Evolutionary conservation across 2,113 vertebrate genomes (phyloP).

Genomic region (Pachyramphus minor): DNA sequence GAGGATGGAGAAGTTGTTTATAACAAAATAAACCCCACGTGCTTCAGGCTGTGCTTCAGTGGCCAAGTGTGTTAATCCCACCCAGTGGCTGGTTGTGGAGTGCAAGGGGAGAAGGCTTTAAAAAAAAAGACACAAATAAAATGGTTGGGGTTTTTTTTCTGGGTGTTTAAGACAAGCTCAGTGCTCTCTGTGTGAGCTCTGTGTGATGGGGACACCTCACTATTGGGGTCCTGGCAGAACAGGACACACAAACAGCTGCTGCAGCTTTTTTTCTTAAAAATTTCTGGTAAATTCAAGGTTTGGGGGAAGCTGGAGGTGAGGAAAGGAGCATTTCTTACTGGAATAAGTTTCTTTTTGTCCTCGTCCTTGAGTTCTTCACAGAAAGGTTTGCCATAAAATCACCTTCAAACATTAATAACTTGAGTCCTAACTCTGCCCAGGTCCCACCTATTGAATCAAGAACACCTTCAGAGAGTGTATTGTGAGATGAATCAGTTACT

Average conservation of each 20-base stretch:
- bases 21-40: neutral
- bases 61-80: neutral
- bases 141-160: neutral
- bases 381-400: neutral
- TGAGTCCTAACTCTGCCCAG: too few relatives aligned
- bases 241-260: neutral
- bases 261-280: neutral
- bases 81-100: neutral
- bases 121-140: neutral
- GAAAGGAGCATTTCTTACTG: neutral
- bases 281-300: neutral
- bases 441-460: neutral
- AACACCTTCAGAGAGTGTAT: neutral
- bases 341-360: neutral
- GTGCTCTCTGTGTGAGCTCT: rapidly evolving
- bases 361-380: neutral
- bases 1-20: neutral
- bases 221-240: rapidly evolving
- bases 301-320: neutral
- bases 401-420: neutral
- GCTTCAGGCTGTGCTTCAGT: neutral
- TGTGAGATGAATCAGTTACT: neutral
- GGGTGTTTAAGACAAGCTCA: neutral
- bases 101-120: neutral
- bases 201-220: neutral